Evolutionary conservation across 2,888 invertebrate genomes (phyloP).

Genomic region (Sphecodes monilicornis): DNA sequence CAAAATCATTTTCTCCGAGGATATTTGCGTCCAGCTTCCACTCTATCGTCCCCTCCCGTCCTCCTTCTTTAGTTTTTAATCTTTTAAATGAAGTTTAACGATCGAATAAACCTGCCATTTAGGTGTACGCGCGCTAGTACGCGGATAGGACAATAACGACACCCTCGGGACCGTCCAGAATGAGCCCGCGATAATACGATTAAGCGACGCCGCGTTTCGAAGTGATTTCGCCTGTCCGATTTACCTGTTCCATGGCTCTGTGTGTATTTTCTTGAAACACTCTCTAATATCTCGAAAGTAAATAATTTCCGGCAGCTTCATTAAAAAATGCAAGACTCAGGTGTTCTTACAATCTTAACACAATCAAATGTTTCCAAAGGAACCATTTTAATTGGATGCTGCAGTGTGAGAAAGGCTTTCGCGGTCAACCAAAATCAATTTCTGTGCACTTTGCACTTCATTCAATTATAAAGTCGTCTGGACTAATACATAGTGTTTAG

Average conservation of each 20-base stretch:
- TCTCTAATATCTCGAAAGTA: no score
- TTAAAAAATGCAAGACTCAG: no score
- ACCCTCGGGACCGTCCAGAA: slow-evolving; percentile 75
- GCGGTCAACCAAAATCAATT: no score
- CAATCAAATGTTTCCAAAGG: no score
- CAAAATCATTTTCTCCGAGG: not conserved
- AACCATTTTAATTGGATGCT: no score
- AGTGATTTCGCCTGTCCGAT: slow-evolving; percentile 77
- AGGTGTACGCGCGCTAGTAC: slow-evolving; percentile 22
- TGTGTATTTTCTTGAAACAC: not conserved
- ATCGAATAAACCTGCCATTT: slow-evolving; percentile 46
- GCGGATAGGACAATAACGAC: slow-evolving; percentile 76
- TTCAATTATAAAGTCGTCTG: no score
- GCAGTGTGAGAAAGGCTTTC: no score
- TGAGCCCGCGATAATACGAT: slow-evolving; percentile 78
- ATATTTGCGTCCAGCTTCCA: not conserved
- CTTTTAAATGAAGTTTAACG: slow-evolving; percentile 16
- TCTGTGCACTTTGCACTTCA: no score
- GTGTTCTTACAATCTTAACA: no score
- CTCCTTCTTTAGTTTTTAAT: not conserved
- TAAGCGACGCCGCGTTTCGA: slow-evolving; percentile 72
- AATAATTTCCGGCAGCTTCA: no score
- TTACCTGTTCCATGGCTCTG: slow-evolving; percentile 70
- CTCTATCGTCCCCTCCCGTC: not conserved
- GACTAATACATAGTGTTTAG: no score